phyloP scores from a whole-genome alignment of 2,888 invertebrate species.

The Caenorhabditis parvicauda region DNA sequence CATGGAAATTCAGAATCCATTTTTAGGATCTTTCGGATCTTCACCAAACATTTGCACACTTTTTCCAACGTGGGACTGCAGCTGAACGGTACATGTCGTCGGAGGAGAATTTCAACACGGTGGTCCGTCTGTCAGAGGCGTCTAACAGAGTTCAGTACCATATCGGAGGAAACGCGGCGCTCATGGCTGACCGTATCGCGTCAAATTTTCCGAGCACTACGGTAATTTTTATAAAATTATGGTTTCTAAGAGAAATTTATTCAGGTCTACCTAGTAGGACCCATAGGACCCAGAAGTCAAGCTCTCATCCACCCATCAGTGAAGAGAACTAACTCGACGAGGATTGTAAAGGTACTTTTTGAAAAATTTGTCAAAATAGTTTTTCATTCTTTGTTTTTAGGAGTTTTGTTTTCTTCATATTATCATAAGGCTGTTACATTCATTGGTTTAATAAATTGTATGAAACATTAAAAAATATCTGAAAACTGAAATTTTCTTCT shows the following conservation, averaged over 20 bases:
- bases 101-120: slow-evolving; percentile 46
- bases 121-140: slow-evolving; percentile 42
- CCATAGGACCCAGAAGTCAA: slow-evolving; percentile 65
- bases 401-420: background rate
- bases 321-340: slow-evolving; percentile 61
- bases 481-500: too few relatives aligned
- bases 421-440: too few relatives aligned
- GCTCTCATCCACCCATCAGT: slow-evolving; percentile 64
- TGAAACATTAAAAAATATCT: too few relatives aligned
- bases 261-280: slow-evolving; percentile 65
- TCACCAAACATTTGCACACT: slow-evolving; percentile 64
- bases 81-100: slow-evolving; percentile 64
- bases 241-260: slow-evolving; percentile 14
- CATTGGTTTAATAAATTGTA: too few relatives aligned
- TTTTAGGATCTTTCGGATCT: slow-evolving; percentile 59
- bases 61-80: slow-evolving; percentile 65
- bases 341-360: slow-evolving; percentile 53
- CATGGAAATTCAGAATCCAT: background rate
- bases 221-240: slow-evolving; percentile 39
- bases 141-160: slow-evolving; percentile 59
- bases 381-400: background rate
- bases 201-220: slow-evolving; percentile 63
- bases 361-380: slow-evolving; percentile 1
- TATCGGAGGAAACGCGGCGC: slow-evolving; percentile 67
- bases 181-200: slow-evolving; percentile 64